Conservation (phyloP, 2,113 vertebrate species). For the Pristiophorus japonicus region DNA sequence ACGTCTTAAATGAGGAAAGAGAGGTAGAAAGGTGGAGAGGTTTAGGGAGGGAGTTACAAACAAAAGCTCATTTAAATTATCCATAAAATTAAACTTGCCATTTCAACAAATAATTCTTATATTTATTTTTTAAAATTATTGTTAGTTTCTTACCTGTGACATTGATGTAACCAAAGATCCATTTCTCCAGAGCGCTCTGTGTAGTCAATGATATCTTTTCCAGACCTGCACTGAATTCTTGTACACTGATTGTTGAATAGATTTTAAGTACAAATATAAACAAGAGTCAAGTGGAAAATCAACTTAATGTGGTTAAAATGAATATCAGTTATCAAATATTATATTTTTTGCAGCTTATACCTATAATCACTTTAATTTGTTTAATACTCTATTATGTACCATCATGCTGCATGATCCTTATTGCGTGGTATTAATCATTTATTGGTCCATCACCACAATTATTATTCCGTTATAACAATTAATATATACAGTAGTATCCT, state of each 20-base stretch:
- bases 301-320: background rate
- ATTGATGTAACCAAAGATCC: constrained; percentile 28
- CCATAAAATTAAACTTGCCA: background rate
- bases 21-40: no score
- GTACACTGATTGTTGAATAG: background rate
- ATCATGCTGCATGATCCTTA: background rate
- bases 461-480: background rate
- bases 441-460: background rate
- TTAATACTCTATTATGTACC: background rate
- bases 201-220: background rate
- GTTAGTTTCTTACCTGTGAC: background rate
- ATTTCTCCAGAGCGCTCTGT: background rate
- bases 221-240: background rate
- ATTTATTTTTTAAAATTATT: background rate
- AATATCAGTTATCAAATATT: background rate
- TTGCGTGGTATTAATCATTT: background rate
- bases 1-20: no score
- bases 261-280: background rate
- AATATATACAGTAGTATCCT: background rate
- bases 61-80: background rate
- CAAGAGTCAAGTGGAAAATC: background rate
- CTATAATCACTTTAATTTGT: background rate
- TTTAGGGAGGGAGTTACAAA: no score
- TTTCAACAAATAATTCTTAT: background rate
- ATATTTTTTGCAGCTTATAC: background rate